These are phyloP conservation scores for Meles meles DNA, from an alignment of 2,113 vertebrate genomes.

Conservation along the genomic window DNA sequence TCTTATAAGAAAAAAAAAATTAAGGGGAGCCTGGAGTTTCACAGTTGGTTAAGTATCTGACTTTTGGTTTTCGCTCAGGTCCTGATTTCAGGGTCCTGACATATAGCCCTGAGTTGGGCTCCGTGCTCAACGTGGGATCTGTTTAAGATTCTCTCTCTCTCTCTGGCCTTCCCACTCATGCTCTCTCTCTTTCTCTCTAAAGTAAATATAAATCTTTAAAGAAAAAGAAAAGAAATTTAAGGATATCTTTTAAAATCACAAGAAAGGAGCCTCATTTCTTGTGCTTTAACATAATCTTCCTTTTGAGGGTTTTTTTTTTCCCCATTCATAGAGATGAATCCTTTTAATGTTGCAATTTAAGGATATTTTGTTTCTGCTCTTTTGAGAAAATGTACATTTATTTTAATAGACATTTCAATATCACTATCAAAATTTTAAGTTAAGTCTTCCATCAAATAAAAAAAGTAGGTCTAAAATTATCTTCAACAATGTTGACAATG, in stretches of 20 bases:
- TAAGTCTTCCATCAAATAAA: neutral
- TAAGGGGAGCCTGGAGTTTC: neutral
- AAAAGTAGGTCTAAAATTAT: neutral
- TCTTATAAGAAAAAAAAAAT: neutral
- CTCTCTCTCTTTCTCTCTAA: neutral
- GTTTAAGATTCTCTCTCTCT: neutral
- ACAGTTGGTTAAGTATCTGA: neutral
- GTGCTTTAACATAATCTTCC: neutral
- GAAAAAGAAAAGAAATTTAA: neutral
- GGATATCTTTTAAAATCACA: neutral
- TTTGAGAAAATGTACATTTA: neutral
- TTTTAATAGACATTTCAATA: neutral
- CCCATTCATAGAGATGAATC: neutral
- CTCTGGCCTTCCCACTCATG: neutral
- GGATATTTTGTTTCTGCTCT: neutral
- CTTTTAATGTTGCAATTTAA: neutral
- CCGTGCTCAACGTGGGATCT: neutral
- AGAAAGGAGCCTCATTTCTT: neutral
- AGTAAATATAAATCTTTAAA: neutral
- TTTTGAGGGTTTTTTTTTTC: slow-evolving; percentile 24
- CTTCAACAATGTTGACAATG: neutral
- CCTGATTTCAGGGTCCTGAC: neutral
- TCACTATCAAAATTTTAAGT: neutral
- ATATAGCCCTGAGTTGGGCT: neutral
- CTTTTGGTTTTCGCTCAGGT: neutral